Evolutionary conservation across 30 jellyfish, hydroid and myxozoan species (phyloP).

Genomic region (Chrysaora quinquecirrha): DNA sequence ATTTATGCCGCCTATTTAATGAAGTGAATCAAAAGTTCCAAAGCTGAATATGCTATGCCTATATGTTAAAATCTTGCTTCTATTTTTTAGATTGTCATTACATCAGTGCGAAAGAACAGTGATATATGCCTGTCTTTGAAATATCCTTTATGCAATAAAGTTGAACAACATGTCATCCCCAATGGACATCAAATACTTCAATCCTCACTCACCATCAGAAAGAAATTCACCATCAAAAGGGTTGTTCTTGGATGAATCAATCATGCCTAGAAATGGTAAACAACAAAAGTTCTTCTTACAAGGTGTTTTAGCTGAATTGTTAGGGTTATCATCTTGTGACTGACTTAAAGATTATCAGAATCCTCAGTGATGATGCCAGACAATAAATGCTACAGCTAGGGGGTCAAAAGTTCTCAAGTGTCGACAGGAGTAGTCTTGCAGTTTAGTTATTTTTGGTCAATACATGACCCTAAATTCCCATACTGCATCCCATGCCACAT

Average conservation of each 20-base stretch:
- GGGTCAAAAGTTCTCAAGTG: not conserved
- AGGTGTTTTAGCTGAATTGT: not conserved
- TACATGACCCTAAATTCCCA: too few species aligned
- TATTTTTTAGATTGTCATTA: too few species aligned
- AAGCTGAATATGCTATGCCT: too few species aligned
- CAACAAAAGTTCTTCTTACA: not conserved
- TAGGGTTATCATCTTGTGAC: not conserved
- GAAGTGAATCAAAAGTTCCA: too few species aligned
- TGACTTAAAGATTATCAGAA: not conserved
- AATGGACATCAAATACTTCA: conserved; percentile 51
- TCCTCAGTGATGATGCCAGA: not conserved
- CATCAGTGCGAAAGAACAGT: too few species aligned
- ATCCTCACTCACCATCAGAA: conserved; percentile 30
- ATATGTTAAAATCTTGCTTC: too few species aligned
- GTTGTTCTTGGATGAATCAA: conserved; percentile 14
- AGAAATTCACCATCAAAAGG: conserved; percentile 17
- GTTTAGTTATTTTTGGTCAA: too few species aligned
- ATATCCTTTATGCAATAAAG: too few species aligned
- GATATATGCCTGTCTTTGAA: too few species aligned
- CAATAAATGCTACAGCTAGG: not conserved
- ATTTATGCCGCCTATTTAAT: too few species aligned
- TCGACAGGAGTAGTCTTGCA: not conserved
- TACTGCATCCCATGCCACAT: too few species aligned
- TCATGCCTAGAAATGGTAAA: conserved; percentile 31
- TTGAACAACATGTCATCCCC: conserved; percentile 78